Evolutionary conservation across 2,113 vertebrate species (phyloP), one percentile per base, ranked within the genome.

Genomic region (Ammodytes marinus): DNA sequence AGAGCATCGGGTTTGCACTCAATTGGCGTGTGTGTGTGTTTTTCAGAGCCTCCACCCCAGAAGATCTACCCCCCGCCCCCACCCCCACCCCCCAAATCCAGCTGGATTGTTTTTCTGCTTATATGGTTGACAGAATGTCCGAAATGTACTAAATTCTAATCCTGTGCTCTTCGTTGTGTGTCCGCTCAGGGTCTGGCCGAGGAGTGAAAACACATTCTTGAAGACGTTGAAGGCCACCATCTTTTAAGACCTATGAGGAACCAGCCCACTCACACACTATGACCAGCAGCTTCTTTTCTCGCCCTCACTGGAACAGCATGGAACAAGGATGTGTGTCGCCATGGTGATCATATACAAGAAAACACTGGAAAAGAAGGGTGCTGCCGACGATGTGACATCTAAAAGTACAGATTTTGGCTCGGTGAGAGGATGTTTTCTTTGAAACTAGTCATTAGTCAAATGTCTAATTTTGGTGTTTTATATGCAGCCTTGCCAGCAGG

Each of bases 271-370:
- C 89, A 19, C 93, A 89, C 87, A 58, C 54, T 79, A 88, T 91
- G 93, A 88, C 91, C 92, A 72, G 79, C 67, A n/a, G 60, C 37
- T 46, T 77, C 58, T 82, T 77, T 58, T 82, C 91, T 91, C 65
- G 66, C 77, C 63, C 74, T 85, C 86, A 80, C 86, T 83, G 81
- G 85, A 92, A 85, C 60, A 39, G 64, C 86, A 70, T 78, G 76
- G 81, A 69, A 89, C 90, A 90, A 88, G 90, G 86, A 95, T 93
- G 92, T 93, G 88, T 54, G 80, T 94, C 92, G 96, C 93, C 94
- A 96, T 97, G 97, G 96, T 97, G 93, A 97, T 97, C 93, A 96
- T 97, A 94, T 96, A 95, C 92, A 95, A 96, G 92, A 96, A 96
- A 96, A 95, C 94, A 92, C 94, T 96, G 95, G 95, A 95, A 90